These are phyloP conservation scores for Cygnus atratus DNA, from an alignment of 2,113 vertebrate species.

Conservation along the genomic window DNA sequence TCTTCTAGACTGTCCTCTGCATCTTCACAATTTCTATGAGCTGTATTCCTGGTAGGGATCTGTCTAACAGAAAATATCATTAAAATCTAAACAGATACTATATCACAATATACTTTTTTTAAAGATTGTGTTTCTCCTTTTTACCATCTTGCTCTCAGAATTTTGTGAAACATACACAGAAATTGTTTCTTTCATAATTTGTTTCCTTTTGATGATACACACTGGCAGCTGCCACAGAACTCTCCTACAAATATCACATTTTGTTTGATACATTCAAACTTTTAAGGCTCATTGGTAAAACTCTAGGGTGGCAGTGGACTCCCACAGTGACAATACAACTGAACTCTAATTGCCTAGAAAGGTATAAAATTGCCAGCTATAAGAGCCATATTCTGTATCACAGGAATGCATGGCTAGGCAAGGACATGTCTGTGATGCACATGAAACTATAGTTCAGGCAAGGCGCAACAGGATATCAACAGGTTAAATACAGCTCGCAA, in stretches of 20 bases:
- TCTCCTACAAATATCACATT: neutral
- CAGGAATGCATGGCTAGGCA: neutral
- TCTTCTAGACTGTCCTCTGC: neutral
- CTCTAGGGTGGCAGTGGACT: neutral
- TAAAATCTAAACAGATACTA: neutral
- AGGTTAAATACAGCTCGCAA: neutral
- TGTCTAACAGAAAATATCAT: neutral
- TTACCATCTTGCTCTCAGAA: neutral
- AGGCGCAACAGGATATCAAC: neutral
- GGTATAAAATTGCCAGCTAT: too few species aligned
- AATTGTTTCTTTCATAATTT: neutral
- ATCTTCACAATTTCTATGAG: neutral
- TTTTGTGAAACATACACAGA: neutral
- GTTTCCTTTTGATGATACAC: neutral
- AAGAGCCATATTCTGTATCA: rapidly evolving
- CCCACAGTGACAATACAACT: neutral
- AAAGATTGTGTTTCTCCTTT: neutral
- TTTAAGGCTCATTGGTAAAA: neutral
- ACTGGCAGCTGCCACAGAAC: neutral
- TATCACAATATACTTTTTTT: neutral
- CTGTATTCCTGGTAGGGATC: neutral
- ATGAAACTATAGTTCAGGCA: neutral
- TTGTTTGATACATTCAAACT: neutral
- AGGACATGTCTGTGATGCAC: rapidly evolving
- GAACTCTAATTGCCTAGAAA: neutral